Evolutionary conservation across 2,797 vertebrate genomes (phyloP).

Genomic region (Poeciliopsis paucimaculata): DNA sequence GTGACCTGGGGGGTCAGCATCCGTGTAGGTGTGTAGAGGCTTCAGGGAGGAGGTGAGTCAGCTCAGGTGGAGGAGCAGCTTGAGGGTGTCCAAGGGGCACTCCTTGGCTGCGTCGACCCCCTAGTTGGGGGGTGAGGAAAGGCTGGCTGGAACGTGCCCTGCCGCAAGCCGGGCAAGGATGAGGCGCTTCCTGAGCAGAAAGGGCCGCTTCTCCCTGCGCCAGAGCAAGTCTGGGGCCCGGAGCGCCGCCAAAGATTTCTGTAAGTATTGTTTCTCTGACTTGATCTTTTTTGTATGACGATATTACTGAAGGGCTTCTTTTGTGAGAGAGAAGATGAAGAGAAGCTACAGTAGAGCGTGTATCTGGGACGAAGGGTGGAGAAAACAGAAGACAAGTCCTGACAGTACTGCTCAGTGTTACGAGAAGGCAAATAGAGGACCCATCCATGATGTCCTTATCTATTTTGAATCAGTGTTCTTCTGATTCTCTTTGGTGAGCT

Average conservation of each 20-base stretch:
- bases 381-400: constrained; percentile 36
- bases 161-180: constrained; percentile 79
- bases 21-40: constrained; percentile 31
- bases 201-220: constrained; percentile 79
- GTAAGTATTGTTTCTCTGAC: constrained; percentile 77
- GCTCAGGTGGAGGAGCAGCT: constrained; percentile 59
- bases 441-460: constrained; percentile 19
- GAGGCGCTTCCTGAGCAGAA: constrained; percentile 77
- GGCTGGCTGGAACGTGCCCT: constrained; percentile 78
- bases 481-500: constrained; percentile 34
- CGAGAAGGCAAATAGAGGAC: constrained; percentile 13
- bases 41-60: constrained; percentile 44
- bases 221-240: constrained; percentile 78
- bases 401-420: constrained; percentile 20
- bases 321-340: constrained; percentile 19
- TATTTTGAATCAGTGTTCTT: constrained; percentile 44
- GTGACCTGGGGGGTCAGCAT: constrained; percentile 57
- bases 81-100: constrained; percentile 60
- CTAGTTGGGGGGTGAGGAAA: constrained; percentile 62
- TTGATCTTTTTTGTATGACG: constrained; percentile 7
- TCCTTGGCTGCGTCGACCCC: constrained; percentile 64
- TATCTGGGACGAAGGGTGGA: constrained; percentile 47
- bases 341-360: constrained; percentile 2
- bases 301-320: constrained; percentile 28
- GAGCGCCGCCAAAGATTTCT: constrained; percentile 84